Percentiles rank a stretch among this genome's conserved stretches.
Conservation (phyloP, 35 echinoderm and acorn worm species). For the Diadema setosum region DNA sequence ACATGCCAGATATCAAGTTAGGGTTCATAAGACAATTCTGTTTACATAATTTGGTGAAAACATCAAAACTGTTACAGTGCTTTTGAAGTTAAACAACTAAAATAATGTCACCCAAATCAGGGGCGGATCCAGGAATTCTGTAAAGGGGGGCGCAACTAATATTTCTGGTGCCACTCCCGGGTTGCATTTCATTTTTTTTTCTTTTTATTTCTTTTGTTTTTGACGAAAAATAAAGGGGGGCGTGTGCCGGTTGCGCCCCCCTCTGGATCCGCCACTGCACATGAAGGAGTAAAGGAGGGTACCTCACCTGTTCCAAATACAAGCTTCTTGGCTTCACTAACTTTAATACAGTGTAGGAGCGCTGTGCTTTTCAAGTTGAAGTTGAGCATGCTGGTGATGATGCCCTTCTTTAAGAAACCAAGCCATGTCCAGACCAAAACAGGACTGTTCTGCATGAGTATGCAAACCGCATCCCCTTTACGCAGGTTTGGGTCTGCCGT, state of each 20-base stretch:
- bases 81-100: no score
- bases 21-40: no score
- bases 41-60: no score
- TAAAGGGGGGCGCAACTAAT: background rate
- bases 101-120: no score
- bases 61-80: no score
- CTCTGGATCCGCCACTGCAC: background rate
- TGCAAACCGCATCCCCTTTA: conserved; percentile 39
- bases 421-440: conserved; percentile 56
- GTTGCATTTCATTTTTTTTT: background rate
- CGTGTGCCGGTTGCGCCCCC: background rate
- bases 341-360: conserved; percentile 61
- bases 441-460: conserved; percentile 68
- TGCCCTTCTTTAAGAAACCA: conserved; percentile 52
- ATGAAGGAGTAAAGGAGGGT: background rate
- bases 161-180: no score
- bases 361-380: conserved; percentile 46
- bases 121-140: background rate
- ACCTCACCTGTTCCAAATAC: conserved; percentile 42
- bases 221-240: background rate
- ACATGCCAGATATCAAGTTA: no score
- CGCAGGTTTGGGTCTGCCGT: background rate
- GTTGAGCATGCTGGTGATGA: conserved; percentile 53
- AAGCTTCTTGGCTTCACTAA: conserved; percentile 59
- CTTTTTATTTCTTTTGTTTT: background rate